Base-by-base conservation (phyloP, 2,113 vertebrate genomes). In the Marmota flaviventris region DNA sequence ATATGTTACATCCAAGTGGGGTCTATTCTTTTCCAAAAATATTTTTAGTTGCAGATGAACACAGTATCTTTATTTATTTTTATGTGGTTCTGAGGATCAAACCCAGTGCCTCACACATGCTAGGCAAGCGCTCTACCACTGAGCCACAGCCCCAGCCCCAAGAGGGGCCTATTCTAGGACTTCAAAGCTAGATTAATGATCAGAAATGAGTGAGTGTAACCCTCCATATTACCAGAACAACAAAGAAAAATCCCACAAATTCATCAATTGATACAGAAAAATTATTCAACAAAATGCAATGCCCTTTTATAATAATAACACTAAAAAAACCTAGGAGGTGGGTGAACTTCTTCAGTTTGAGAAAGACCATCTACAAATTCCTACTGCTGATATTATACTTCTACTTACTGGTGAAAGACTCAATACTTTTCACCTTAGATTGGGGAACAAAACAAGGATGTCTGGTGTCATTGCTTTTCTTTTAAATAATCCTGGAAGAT, bases 401-500 rank as follows among this genome's bases (percentile, higher is more conserved):
- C 29, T 69, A 69, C 27, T 56, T 78, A 73, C 73, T 82, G 58
- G 14, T 53, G n/a, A 87, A 93, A 93, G 42, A 90, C 51, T 63
- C 67, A 20, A 63, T 78, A 22, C 5, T 93, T 81, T 94, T 81
- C 29, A 76, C 34, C 22, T 51, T 82, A 70, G 22, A 76, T 8
- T 78, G 63, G 45, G 45, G 9, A 90, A 84, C 29, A 93, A 97
- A 12, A n/a, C 11, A 92, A 89, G 29, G 58, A 84, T 73, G 37
- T 76, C 61, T 65, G 53, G 29, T 42, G 24, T 78, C 27, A 85
- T 92, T 17, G n/a, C 22, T 91, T 14, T 83, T 85, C 48, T 65
- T 85, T 32, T 65, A 91, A 94, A 93, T 22, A 65, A 78, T 95
- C n/a, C 76, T 91, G 58, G 24, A 93, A 95, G 14, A 81, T 93